Base-by-base conservation (phyloP, 2,113 vertebrate genomes). In the Psilopsiagon aurifrons region DNA sequence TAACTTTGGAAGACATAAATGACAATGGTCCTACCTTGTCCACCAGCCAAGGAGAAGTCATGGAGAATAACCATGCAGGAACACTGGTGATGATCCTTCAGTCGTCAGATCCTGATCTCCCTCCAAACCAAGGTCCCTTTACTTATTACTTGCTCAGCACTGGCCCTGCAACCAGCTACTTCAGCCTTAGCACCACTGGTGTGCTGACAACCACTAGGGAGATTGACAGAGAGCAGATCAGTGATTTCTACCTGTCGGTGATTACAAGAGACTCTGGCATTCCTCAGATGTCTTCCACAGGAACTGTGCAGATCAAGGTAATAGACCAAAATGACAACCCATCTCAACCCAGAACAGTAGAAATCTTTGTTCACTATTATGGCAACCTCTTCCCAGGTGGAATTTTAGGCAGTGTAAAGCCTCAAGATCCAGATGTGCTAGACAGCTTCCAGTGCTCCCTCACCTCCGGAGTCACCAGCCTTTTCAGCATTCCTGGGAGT, bases 221-320 rank as follows among this genome's bases (percentile, higher is more conserved):
- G 97, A 99, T 99, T 0, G 99, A 99, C 97, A 97, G 99, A 80
- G 99, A 99, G 88, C 99, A 99, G 97, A 99, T 99, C 31, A 98
- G 98, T 1, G 98, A 99, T 91, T 99, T 99, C 97, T 99, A 98
- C 74, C 98, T 99, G 84, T 98, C 98, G 0, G 99, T 99, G 83
- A 94, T 99, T 29, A 99, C 99, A 0, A 98, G 98, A 82, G 99
- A 99, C 92, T 99, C 99, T 29, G 99, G 99, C 0, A 69, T 99
- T 29, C 99, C 99, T 69, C 99, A 99, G 46, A 99, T 99, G 99
- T 99, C 99, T 60, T 99, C 99, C 71, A 99, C 99, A 2, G 99
- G 99, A 88, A 99, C 99, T 1, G 98, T 99, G 92, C 99, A 98
- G 8, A 94, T 99, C 82, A 98, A 98, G 62, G 98, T 99, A 44